Conservation (phyloP, 2,797 vertebrate species). For the Prunella strophiata region DNA sequence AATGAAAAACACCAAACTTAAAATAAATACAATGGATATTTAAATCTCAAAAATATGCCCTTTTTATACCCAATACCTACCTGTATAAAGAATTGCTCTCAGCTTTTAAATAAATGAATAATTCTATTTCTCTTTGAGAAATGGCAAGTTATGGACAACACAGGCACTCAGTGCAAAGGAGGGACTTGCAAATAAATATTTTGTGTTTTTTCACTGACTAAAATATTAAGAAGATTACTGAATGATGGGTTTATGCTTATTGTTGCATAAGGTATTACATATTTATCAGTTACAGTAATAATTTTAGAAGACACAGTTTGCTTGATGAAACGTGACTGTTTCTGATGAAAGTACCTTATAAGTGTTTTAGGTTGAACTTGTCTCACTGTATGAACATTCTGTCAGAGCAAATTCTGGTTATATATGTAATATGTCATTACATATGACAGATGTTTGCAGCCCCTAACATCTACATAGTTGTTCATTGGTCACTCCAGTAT, state of each 20-base stretch:
- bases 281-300: background rate
- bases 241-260: background rate
- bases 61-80: background rate
- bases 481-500: background rate
- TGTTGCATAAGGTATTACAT: background rate
- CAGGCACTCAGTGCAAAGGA: background rate
- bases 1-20: background rate
- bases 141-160: background rate
- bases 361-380: background rate
- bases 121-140: background rate
- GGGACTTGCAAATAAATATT: background rate
- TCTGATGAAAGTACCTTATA: background rate
- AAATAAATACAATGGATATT: background rate
- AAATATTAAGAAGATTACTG: background rate
- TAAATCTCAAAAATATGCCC: background rate
- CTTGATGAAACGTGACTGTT: background rate
- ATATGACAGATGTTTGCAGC: background rate
- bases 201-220: background rate
- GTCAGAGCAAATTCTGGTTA: background rate
- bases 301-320: background rate
- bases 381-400: background rate
- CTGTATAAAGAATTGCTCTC: background rate
- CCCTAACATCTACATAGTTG: too few species aligned
- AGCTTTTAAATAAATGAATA: background rate
- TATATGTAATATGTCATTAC: background rate